Base-by-base conservation (phyloP, 2,113 vertebrate genomes). In the Pimephales promelas region DNA sequence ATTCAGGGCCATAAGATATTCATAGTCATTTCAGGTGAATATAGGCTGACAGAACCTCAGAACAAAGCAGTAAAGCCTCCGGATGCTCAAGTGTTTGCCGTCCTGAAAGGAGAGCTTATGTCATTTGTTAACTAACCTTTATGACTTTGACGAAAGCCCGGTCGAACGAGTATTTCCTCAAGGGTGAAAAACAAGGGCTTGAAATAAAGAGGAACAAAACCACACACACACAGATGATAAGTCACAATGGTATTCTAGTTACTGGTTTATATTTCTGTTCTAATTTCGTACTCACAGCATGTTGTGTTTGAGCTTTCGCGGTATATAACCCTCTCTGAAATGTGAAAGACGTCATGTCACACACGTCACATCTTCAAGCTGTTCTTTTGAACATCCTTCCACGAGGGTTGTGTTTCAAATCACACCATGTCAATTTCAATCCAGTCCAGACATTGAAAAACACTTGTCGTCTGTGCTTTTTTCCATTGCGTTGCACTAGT, bases 341-440 rank as follows among this genome's bases (percentile, higher is more conserved):
- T 68, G 64, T 22, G 71, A 74, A 45, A 49, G 43, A 73, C 13
- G 24, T 47, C 43, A 26, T 31, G 45, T 73, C 43, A 73, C n/a
- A 73, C 24, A 24, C 47, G 16, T 74, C 72, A 74, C 24, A 16
- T 52, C 72, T 28, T 52, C 71, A 52, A 49, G 71, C 71, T 74
- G 71, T 68, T 54, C 52, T 40, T 68, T 68, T 22, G 34, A 68
- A 22, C 64, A 0, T 11, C 10, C 34, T 68, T 16, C 34, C 64
- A 40, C 3, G 20, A 22, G 64, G 40, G 36, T 36, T 22, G 64
- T 10, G 3, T 74, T 47, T 52, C 9, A 52, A 74, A 20, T 74
- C 72, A 31, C 62, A 34, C 28, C 62, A 34, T 34, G 62, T 34
- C 14, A 20, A 34, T 26, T 49, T 74, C 8, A 71, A 45, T 11